Conservation (phyloP, 2,888 invertebrate species). For the Plagodis dolabraria region DNA sequence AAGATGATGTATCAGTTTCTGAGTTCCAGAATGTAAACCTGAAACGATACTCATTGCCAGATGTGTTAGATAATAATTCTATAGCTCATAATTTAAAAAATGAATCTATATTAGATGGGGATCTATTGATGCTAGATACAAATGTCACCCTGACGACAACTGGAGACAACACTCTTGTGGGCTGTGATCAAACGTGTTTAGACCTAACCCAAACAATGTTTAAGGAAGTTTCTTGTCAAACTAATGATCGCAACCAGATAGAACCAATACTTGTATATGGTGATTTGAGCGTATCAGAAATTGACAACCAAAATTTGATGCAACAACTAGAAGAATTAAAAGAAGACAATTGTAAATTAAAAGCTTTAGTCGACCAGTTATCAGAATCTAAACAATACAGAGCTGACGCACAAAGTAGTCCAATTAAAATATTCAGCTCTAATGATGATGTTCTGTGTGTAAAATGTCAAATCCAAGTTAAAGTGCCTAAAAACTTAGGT, state of each 20-base stretch:
- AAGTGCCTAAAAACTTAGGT: constrained; percentile 8
- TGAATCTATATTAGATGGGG: constrained; percentile 73
- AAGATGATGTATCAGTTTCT: constrained; percentile 45
- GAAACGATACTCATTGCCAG: constrained; percentile 69
- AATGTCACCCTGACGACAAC: constrained; percentile 67
- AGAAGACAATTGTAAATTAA: constrained; percentile 58
- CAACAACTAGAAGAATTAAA: constrained; percentile 51
- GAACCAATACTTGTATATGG: constrained; percentile 43
- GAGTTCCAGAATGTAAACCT: constrained; percentile 52
- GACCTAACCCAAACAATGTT: constrained; percentile 62
- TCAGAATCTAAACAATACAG: constrained; percentile 31
- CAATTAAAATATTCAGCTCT: constrained; percentile 39
- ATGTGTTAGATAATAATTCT: constrained; percentile 60
- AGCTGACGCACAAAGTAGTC: constrained; percentile 50
- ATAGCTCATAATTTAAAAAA: constrained; percentile 58
- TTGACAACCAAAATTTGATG: constrained; percentile 45
- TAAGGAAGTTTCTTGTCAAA: constrained; percentile 62
- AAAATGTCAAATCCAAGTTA: constrained; percentile 9
- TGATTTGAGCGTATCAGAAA: constrained; percentile 45
- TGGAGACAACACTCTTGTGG: constrained; percentile 64
- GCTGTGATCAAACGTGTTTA: constrained; percentile 67
- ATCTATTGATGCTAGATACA: constrained; percentile 76
- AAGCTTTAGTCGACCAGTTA: constrained; percentile 46
- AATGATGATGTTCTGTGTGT: constrained; percentile 6
- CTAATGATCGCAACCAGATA: constrained; percentile 44